Conservation (phyloP, 2,113 vertebrate genomes). For the Proterorhinus semilunaris region DNA sequence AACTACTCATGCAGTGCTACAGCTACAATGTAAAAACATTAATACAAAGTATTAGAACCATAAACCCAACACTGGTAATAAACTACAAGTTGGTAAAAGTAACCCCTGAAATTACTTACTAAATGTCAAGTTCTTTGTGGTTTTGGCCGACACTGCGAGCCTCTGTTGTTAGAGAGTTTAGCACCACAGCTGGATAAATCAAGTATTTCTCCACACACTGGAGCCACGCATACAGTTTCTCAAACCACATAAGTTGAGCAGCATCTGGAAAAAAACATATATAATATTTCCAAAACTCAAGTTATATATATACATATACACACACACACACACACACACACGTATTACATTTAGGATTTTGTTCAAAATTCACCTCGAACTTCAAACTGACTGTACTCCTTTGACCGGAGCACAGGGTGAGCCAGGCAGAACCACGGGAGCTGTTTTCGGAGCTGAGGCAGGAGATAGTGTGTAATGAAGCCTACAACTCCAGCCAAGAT, state of each 20-base stretch:
- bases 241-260: constrained; percentile 92
- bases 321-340: too few relatives aligned
- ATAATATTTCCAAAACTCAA: background rate
- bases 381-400: constrained; percentile 91
- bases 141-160: constrained; percentile 80
- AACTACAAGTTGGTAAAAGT: background rate
- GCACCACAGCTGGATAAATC: constrained; percentile 88
- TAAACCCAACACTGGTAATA: background rate
- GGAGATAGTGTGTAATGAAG: constrained; percentile 88
- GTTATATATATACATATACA: too few relatives aligned
- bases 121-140: constrained; percentile 84
- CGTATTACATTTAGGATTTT: background rate
- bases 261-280: constrained; percentile 72
- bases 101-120: constrained; percentile 71
- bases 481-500: constrained; percentile 85
- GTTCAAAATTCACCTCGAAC: constrained; percentile 81
- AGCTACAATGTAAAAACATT: too few relatives aligned
- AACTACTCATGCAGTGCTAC: too few relatives aligned
- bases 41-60: background rate
- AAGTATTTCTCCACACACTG: constrained; percentile 90
- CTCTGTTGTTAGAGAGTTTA: constrained; percentile 86
- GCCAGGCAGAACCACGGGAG: constrained; percentile 91
- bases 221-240: constrained; percentile 88
- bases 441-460: constrained; percentile 90
- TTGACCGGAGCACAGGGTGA: constrained; percentile 86